Conservation (phyloP, 2,888 invertebrate species). For the Pandemis corylana region DNA sequence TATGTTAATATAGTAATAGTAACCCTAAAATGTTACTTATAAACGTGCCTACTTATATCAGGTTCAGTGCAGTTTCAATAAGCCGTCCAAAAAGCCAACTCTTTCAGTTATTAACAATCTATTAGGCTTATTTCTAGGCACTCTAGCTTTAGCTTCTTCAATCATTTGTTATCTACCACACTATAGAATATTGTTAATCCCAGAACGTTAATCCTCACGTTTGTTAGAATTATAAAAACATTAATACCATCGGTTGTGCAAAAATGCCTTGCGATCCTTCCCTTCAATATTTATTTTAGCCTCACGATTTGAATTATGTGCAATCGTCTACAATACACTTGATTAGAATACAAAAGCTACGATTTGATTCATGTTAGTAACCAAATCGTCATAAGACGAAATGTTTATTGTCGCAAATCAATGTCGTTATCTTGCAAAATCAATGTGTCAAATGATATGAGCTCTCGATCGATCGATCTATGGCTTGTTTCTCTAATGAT, state of each 20-base stretch:
- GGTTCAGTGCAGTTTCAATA: no score
- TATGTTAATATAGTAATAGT: no score
- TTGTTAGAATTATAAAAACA: background rate
- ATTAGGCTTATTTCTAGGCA: no score
- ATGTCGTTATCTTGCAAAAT: constrained; percentile 25
- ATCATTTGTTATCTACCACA: no score
- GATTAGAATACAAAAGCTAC: background rate
- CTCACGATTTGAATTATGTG: background rate
- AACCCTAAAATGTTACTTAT: no score
- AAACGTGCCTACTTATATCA: no score
- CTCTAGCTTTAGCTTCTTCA: no score
- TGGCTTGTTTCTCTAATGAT: constrained; percentile 32
- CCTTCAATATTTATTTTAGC: background rate
- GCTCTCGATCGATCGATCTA: constrained; percentile 33
- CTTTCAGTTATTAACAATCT: no score
- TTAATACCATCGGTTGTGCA: background rate
- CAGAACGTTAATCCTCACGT: background rate
- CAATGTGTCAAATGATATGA: constrained; percentile 28
- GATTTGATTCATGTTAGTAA: background rate
- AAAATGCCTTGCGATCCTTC: background rate
- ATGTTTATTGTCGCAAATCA: constrained; percentile 27
- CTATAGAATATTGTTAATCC: background rate
- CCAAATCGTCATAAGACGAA: constrained; percentile 19
- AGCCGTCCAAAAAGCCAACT: no score
- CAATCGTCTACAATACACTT: constrained; percentile 9